Evolutionary conservation across 2,888 invertebrate species (phyloP).

Genomic region (Halocaridina rubra): DNA sequence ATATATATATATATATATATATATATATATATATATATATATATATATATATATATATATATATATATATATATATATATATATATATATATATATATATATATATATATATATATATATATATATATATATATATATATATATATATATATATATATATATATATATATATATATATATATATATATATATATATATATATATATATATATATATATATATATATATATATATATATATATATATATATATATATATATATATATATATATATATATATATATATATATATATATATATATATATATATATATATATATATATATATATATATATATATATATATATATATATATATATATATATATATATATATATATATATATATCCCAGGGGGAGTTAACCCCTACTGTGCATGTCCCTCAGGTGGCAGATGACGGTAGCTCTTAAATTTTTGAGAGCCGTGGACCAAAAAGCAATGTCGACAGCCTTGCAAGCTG

Average conservation of each 20-base stretch:
- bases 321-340: slow-evolving; percentile 14
- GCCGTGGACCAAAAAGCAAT: no score
- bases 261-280: slow-evolving; percentile 14
- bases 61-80: slow-evolving; percentile 1
- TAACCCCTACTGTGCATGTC: no score
- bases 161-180: slow-evolving; percentile 12
- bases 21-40: background rate
- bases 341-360: slow-evolving; percentile 3
- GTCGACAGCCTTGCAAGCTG: background rate
- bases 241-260: slow-evolving; percentile 15
- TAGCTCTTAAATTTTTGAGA: no score
- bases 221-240: slow-evolving; percentile 19
- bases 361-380: slow-evolving; percentile 13
- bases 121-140: slow-evolving; percentile 6
- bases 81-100: background rate
- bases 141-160: slow-evolving; percentile 8
- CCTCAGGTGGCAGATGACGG: no score
- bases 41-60: slow-evolving; percentile 3
- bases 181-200: slow-evolving; percentile 19
- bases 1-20: background rate
- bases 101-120: background rate
- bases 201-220: slow-evolving; percentile 19
- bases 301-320: slow-evolving; percentile 14
- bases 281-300: slow-evolving; percentile 14
- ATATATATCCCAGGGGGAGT: background rate